Evolutionary conservation across 2,888 invertebrate genomes (phyloP).

Genomic region (Cinara cedri): DNA sequence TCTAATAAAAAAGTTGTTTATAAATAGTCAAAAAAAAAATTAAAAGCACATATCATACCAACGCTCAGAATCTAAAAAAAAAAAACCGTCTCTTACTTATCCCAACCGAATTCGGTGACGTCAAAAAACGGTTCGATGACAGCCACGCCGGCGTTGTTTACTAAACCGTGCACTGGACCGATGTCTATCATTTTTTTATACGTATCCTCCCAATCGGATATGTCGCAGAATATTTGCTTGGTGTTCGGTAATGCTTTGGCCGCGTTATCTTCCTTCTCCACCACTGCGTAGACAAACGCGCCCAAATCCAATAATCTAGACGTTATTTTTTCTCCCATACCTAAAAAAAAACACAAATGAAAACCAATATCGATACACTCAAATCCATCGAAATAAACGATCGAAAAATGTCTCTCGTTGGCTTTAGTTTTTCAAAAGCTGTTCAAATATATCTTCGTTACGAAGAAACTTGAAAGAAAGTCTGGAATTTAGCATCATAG

Average conservation of each 20-base stretch:
- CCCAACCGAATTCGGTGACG: constrained; percentile 72
- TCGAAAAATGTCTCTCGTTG: too few relatives aligned
- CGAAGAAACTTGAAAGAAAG: too few relatives aligned
- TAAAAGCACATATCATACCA: too few relatives aligned
- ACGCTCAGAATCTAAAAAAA: too few relatives aligned
- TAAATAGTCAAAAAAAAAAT: too few relatives aligned
- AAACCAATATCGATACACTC: too few relatives aligned
- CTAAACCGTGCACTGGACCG: constrained; percentile 77
- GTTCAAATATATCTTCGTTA: too few relatives aligned
- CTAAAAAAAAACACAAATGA: too few relatives aligned
- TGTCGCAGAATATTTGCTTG: constrained; percentile 72
- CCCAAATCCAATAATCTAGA: constrained; percentile 28
- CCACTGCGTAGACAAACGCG: constrained; percentile 33
- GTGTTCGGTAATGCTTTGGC: constrained; percentile 70
- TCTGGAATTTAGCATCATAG: too few relatives aligned
- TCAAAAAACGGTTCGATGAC: constrained; percentile 74
- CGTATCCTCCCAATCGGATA: constrained; percentile 76
- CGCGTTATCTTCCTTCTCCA: constrained; percentile 68
- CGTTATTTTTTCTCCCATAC: constrained; percentile 54
- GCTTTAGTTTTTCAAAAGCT: too few relatives aligned
- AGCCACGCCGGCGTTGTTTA: constrained; percentile 87
- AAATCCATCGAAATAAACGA: too few relatives aligned
- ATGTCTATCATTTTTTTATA: constrained; percentile 69
- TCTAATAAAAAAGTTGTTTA: too few relatives aligned
- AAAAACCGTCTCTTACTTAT: constrained; percentile 71